Evolutionary conservation across 1,140 invertebrate species (phyloP).

Genomic region (Parasteatoda tepidariorum): DNA sequence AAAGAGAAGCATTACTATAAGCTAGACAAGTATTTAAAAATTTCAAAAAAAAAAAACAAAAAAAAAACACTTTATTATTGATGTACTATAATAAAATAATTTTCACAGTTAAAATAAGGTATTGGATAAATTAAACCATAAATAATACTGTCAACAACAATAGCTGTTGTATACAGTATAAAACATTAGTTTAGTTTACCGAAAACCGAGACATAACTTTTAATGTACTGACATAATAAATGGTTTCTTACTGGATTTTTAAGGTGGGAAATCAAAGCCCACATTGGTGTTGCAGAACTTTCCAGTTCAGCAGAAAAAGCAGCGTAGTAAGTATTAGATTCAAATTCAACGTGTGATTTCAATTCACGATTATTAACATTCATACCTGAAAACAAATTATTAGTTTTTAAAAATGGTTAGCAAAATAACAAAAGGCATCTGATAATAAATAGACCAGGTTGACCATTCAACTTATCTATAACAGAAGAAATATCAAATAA

Average conservation of each 20-base stretch:
- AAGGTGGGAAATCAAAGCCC: slow-evolving; percentile 91
- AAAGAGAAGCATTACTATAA: too few relatives aligned
- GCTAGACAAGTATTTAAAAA: not conserved
- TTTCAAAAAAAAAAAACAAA: not conserved
- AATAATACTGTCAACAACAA: too few relatives aligned
- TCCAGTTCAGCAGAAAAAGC: slow-evolving; percentile 97
- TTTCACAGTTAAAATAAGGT: too few relatives aligned
- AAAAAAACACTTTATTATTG: not conserved
- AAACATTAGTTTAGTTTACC: too few relatives aligned
- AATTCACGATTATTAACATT: slow-evolving; percentile 53
- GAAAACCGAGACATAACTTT: too few relatives aligned
- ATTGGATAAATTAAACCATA: too few relatives aligned
- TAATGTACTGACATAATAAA: too few relatives aligned
- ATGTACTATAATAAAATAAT: not conserved
- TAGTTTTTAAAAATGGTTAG: slow-evolving; percentile 5
- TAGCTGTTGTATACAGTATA: too few relatives aligned
- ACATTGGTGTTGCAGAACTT: slow-evolving; percentile 96
- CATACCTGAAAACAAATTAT: slow-evolving; percentile 43
- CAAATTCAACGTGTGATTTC: slow-evolving; percentile 77
- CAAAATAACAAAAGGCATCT: not conserved
- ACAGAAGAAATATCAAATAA: too few relatives aligned
- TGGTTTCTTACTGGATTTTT: slow-evolving; percentile 74
- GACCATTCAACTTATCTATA: too few relatives aligned
- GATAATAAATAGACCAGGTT: not conserved
- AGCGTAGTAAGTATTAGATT: slow-evolving; percentile 95